A percentile compares a stretch with the other conserved stretches of the same genome.
Evolutionary conservation across 2,113 vertebrate species (phyloP).

Genomic region (Hemibagrus wyckioides): DNA sequence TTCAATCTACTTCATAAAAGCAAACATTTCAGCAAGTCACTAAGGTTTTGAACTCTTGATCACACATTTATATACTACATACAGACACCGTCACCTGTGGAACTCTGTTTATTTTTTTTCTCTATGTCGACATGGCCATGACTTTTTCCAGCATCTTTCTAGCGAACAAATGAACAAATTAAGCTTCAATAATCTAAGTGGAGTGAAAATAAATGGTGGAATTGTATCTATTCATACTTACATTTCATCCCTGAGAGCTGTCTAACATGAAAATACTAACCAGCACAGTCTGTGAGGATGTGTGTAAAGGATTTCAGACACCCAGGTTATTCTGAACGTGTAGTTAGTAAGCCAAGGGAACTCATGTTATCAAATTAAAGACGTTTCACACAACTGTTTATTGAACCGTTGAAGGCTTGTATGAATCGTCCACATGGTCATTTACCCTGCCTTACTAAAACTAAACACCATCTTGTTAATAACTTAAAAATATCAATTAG

Average conservation of each 20-base stretch:
- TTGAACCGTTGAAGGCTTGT: background rate
- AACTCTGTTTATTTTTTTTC: background rate
- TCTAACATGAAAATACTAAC: background rate
- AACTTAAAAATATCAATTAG: background rate
- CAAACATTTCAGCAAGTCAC: background rate
- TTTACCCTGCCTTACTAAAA: background rate
- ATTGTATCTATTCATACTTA: background rate
- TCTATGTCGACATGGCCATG: background rate
- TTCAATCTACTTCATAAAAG: background rate
- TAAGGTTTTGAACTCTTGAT: background rate
- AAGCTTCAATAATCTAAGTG: background rate
- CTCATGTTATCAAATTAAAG: background rate
- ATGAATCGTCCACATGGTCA: background rate
- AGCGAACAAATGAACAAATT: background rate
- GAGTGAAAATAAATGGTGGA: background rate
- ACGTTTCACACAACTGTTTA: background rate
- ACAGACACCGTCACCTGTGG: background rate
- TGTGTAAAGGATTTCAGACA: background rate
- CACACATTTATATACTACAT: background rate
- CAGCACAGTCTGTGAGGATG: background rate
- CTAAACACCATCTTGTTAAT: background rate
- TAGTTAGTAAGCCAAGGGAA: background rate
- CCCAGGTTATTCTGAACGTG: background rate
- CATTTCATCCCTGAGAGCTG: background rate
- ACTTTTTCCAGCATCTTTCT: background rate